Conservation (phyloP, 2,888 invertebrate species). For the Volucella inanis region DNA sequence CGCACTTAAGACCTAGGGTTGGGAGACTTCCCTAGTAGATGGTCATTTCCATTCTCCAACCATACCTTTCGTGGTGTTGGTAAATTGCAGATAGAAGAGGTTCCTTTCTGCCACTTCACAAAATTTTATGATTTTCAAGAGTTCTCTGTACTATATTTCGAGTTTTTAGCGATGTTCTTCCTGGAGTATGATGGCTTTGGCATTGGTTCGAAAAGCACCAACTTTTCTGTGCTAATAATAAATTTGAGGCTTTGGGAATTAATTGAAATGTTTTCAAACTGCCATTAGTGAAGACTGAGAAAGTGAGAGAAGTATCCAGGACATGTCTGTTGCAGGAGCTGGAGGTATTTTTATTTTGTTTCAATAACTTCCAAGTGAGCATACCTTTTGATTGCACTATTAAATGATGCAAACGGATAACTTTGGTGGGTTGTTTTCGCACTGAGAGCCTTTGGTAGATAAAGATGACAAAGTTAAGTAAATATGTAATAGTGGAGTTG, state of each 20-base stretch:
- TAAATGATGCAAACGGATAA: too few relatives aligned
- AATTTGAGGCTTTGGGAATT: slow-evolving; percentile 61
- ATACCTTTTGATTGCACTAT: not conserved
- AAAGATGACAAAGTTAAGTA: too few relatives aligned
- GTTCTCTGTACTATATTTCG: slow-evolving; percentile 13
- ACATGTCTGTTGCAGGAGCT: not conserved
- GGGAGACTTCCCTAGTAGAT: slow-evolving; percentile 10
- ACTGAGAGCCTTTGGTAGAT: too few relatives aligned
- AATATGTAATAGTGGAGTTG: too few relatives aligned
- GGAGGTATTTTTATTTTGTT: too few relatives aligned
- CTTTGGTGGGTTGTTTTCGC: too few relatives aligned
- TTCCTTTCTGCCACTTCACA: slow-evolving; percentile 5
- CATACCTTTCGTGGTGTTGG: slow-evolving; percentile 26
- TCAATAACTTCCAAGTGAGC: not conserved
- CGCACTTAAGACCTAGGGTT: slow-evolving; percentile 6
- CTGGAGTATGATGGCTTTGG: not conserved
- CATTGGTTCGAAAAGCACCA: slow-evolving; percentile 11
- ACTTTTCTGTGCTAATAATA: slow-evolving; percentile 57
- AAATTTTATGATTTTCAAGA: slow-evolving; percentile 42
- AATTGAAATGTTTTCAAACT: slow-evolving; percentile 57
- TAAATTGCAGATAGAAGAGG: slow-evolving; percentile 33
- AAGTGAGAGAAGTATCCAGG: too few relatives aligned
- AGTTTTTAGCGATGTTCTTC: slow-evolving; percentile 9
- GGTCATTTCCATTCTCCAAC: not conserved
- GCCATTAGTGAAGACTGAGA: not conserved